Percentiles rank a stretch among this genome's conserved stretches.
phyloP scores from a whole-genome alignment of 2,113 vertebrate genomes.

The cattle (Bos taurus) region DNA sequence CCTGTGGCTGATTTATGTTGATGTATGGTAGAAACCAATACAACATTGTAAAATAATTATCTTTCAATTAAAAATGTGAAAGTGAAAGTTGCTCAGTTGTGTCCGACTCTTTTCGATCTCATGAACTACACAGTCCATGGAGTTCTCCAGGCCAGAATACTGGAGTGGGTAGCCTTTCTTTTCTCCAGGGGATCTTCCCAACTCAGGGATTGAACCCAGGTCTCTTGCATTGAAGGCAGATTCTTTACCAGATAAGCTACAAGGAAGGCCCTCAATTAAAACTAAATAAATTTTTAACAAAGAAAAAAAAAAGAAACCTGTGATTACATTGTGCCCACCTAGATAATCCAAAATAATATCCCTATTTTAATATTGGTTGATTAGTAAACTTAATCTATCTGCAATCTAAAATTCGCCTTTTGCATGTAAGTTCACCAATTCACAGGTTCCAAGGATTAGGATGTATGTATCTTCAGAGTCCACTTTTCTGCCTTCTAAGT shows the following conservation, averaged over 20 bases:
- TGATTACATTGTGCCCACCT: background rate
- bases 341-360: background rate
- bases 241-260: background rate
- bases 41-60: background rate
- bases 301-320: background rate
- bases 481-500: background rate
- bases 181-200: background rate
- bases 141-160: background rate
- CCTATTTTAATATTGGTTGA: background rate
- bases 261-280: background rate
- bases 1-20: background rate
- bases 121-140: background rate
- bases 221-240: background rate
- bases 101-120: rapidly evolving
- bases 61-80: background rate
- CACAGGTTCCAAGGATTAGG: background rate
- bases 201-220: background rate
- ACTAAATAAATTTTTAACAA: background rate
- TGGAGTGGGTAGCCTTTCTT: background rate
- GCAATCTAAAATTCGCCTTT: background rate
- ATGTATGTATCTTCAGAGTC: background rate
- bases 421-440: background rate
- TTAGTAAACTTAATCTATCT: background rate
- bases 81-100: background rate
- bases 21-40: background rate